phyloP scores from a whole-genome alignment of 2,888 invertebrate genomes.

The Amblyteles armatorius region DNA sequence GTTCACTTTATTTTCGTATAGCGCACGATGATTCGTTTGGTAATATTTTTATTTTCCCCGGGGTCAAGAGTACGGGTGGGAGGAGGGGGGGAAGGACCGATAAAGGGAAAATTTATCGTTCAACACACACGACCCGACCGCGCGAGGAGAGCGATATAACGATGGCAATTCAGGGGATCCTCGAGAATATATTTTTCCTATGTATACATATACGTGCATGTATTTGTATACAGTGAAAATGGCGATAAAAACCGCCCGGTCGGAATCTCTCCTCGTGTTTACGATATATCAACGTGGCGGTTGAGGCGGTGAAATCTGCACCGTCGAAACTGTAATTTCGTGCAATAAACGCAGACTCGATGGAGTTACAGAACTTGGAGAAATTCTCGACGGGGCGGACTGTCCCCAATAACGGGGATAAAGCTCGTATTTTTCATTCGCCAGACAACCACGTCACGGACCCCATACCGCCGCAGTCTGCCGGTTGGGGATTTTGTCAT shows the following conservation, averaged over 20 bases:
- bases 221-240: slow-evolving; percentile 5
- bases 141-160: slow-evolving; percentile 4
- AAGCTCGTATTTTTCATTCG: slow-evolving; percentile 54
- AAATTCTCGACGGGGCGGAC: not conserved
- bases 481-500: slow-evolving; percentile 50
- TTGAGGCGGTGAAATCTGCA: not conserved
- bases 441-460: not conserved
- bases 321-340: slow-evolving; percentile 33
- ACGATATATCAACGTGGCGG: slow-evolving; percentile 3
- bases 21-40: not conserved
- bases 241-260: slow-evolving; percentile 4
- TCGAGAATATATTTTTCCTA: slow-evolving; percentile 5
- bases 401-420: slow-evolving; percentile 47
- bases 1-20: not conserved
- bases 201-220: not conserved
- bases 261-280: slow-evolving; percentile 23
- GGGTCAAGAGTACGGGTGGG: not conserved
- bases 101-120: slow-evolving; percentile 8
- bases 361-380: slow-evolving; percentile 2
- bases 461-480: slow-evolving; percentile 18
- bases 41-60: slow-evolving; percentile 3
- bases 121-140: slow-evolving; percentile 2
- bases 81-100: not conserved
- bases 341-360: slow-evolving; percentile 15
- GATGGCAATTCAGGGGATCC: not conserved